Base-by-base conservation (phyloP, 2,888 invertebrate genomes). In the Acrocyrtus sp. region DNA sequence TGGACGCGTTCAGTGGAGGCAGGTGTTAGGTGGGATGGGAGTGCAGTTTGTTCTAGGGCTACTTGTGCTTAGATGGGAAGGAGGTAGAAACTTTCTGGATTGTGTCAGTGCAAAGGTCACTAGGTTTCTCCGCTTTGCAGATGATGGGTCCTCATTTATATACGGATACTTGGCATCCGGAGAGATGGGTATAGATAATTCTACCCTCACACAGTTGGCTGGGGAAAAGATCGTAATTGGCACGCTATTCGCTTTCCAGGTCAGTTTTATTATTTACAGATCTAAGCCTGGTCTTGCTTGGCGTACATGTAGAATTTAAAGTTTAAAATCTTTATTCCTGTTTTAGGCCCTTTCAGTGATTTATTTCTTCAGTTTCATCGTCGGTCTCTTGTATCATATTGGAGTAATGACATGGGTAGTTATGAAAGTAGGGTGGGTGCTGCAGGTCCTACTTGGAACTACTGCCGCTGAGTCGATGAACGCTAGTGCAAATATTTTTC, bases 391-490 rank as follows among this genome's bases (percentile, higher is more conserved):
- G 34, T 96, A 95, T 86, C 95, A 92, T 85, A 87, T 91, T 84
- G 96, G 96, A 0, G 88, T 90, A 0, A 92, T 98, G 89, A 96
- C 97, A 85, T 91, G 90, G 87, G 85, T 95, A 72, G 91, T 96
- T 39, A 82, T 89, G 22, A 92, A 91, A 83, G 84, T 97, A 26
- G 97, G 97, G 0, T 90, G 90, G 86, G 83, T 92, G 15, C 86
- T 97, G 62, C 90, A 91, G 80, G 72, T 85, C 15, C 84, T 90
- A 0, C 85, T 95, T 84, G 92, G 90, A 17, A 98, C 98, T 0
- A 95, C 98, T 0, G 94, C 97, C 0, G 95, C 95, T 66, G 98
- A 98, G 85, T 96, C 96, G 68, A 90, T 98, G 45, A 95, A 92
- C 76, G 91, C 95, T 15, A 93, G 96, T 0, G 96, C 95, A 0